phyloP scores from a whole-genome alignment of 2,113 vertebrate species.

The Sula dactylatra region DNA sequence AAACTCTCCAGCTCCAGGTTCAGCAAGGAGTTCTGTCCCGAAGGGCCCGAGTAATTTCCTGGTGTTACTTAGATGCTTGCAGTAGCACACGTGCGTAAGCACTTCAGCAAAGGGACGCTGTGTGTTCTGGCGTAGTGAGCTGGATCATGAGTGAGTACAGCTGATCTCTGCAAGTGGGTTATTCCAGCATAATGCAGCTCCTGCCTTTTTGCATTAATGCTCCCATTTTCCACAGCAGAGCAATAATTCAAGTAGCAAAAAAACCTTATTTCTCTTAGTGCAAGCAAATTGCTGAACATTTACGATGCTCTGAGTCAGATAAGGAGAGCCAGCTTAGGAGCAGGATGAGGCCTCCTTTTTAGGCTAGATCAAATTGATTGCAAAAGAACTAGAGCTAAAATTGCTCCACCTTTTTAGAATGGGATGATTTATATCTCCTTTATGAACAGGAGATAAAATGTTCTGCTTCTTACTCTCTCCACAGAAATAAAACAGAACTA shows the following conservation, averaged over 20 bases:
- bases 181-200: neutral
- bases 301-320: neutral
- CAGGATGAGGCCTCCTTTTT: neutral
- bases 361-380: constrained; percentile 4
- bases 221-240: neutral
- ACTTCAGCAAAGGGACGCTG: neutral
- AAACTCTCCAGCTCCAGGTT: neutral
- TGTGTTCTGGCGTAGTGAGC: neutral
- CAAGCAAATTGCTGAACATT: neutral
- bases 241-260: neutral
- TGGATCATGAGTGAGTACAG: neutral
- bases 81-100: rapidly evolving
- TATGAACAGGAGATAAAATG: constrained; percentile 47
- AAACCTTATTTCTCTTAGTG: neutral
- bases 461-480: constrained; percentile 31
- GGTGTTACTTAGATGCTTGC: neutral
- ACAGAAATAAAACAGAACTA: constrained; percentile 50
- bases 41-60: neutral
- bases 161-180: neutral
- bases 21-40: neutral
- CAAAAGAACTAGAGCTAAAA: neutral
- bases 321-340: neutral
- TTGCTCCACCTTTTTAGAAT: constrained; percentile 43
- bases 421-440: constrained; percentile 55
- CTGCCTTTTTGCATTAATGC: neutral